These are phyloP conservation scores for Monodelphis domestica DNA, from an alignment of 2,797 vertebrate species.

Conservation along the genomic window DNA sequence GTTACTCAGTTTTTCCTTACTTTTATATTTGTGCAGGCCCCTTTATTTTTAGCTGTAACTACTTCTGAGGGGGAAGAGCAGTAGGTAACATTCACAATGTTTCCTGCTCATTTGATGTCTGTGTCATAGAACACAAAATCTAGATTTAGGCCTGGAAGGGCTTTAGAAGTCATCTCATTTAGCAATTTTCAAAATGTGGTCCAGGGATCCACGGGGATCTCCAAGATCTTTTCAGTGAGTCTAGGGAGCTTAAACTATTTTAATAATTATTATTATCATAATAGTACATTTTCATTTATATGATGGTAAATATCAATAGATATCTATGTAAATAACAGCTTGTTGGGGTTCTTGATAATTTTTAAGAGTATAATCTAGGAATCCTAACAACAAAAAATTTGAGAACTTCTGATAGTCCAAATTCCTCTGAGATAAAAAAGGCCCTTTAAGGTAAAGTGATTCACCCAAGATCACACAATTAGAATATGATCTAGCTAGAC, in stretches of 20 bases:
- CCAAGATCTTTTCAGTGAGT: background rate
- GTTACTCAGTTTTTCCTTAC: background rate
- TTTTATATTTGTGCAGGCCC: background rate
- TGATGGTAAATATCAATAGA: background rate
- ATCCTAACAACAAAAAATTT: background rate
- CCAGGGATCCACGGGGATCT: background rate
- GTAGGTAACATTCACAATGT: background rate
- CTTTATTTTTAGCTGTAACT: background rate
- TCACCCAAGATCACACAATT: background rate
- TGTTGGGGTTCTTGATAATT: background rate
- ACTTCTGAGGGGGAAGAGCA: accelerated
- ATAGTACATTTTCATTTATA: background rate
- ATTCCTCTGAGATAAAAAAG: background rate
- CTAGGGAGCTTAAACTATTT: background rate
- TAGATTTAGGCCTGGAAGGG: background rate
- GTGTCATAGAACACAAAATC: background rate
- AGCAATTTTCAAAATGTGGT: background rate
- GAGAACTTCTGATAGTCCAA: background rate
- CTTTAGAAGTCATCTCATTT: background rate
- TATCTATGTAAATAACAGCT: background rate
- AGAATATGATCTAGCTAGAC: background rate
- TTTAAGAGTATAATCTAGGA: background rate
- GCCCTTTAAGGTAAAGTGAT: background rate
- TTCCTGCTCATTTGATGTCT: background rate
- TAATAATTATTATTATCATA: background rate